A percentile compares a stretch with the other conserved stretches of the same genome.
Conservation (phyloP, 1,140 invertebrate species). For the Pseudomyrmex pallidus region DNA sequence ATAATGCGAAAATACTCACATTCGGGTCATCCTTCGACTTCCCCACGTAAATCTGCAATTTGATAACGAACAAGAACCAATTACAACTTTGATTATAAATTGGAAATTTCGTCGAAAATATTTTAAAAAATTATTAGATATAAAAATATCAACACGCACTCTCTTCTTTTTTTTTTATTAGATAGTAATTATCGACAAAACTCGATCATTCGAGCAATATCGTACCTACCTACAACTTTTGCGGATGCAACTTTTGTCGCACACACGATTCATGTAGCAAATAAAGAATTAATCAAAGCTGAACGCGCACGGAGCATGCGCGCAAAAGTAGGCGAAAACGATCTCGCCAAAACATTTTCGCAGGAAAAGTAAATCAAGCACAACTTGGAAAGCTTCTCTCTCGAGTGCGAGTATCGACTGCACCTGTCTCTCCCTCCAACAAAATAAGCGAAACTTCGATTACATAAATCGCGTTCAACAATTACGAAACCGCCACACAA, state of each 20-base stretch:
- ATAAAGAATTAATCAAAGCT: conserved; percentile 8
- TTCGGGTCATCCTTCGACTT: conserved; percentile 87
- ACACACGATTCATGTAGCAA: background rate
- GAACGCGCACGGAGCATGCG: background rate
- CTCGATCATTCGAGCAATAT: no score
- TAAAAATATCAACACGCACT: no score
- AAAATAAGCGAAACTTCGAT: conserved; percentile 33
- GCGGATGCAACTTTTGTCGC: background rate
- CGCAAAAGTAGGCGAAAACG: conserved; percentile 23
- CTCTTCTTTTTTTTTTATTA: background rate
- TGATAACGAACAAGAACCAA: conserved; percentile 57
- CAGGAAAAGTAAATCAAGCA: conserved; percentile 44
- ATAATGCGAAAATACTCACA: conserved; percentile 82
- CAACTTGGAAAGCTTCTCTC: conserved; percentile 1
- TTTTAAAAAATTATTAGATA: no score
- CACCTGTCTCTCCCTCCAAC: conserved; percentile 19
- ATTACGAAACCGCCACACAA: background rate
- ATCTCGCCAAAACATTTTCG: conserved; percentile 36
- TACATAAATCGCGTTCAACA: conserved; percentile 40
- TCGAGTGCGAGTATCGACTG: conserved; percentile 41
- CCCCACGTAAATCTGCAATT: conserved; percentile 86
- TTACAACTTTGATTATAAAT: no score
- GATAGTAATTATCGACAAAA: background rate
- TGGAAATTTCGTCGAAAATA: no score
- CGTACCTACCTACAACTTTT: background rate